Evolutionary conservation across 2,888 invertebrate species (phyloP), one percentile per base, ranked within the genome.

Genomic region (Altica lythri): DNA sequence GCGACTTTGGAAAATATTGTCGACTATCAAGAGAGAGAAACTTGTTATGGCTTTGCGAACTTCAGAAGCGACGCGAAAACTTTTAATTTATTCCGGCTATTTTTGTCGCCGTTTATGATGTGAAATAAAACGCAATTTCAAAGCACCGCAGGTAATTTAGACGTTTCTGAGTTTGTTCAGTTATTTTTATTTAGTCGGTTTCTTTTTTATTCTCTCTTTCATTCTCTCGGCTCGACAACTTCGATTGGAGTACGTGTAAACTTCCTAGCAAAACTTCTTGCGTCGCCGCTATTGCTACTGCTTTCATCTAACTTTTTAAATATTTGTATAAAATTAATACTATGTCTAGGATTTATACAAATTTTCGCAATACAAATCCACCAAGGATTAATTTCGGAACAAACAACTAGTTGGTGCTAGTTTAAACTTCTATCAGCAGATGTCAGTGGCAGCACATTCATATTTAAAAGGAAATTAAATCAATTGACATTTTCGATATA

Each of bases 1-100:
- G 19, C 37, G 37, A 19, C 10, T 18, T 12, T 17, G 27, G 16
- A 47, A 60, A 56, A 63, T 61, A 57, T 55, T 50, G 58, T 46
- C 55, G 53, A 50, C 59, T 59, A 53, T 59, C 53, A 53, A 55
- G 45, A 45, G 40, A 46, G 38, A 44, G 45, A 52, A 61, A 62
- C 57, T 63, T 57, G 57, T 62, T 62, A 57, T 52, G 53, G 60
- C 60, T 63, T 45, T 55, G 47, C 47, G 46, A 58, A 57, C 50
- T 63, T 57, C 32, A 8, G 45, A 16, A 46, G 55, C 50, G 49
- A 55, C 53, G 55, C 44, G 51, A 60, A 60, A 63, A 58, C 53
- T 63, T 61, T 59, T 57, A 62, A 62, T 63, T 63, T 63, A 62
- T 64, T 56, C 55, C 53, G 49, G 40, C 58, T 61, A 61, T 63